Base-by-base conservation (phyloP, 2,888 invertebrate genomes). In the Epinotia bilunana region DNA sequence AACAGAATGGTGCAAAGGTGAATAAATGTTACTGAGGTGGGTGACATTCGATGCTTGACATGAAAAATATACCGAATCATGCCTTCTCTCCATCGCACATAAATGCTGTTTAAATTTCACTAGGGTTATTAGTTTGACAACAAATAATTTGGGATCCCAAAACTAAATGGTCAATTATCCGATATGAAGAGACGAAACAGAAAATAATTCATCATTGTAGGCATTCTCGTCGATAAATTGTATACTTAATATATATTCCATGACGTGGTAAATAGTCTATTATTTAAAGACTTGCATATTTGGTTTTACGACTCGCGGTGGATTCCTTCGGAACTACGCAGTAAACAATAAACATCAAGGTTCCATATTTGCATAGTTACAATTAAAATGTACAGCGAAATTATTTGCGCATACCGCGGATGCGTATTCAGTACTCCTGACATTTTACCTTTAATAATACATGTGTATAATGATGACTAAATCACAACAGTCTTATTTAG, bases 331-430 rank as follows among this genome's bases (percentile, higher is more conserved):
- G 5, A 70, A 60, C 63, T 64, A 49, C 70, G 74, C 74, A 70
- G 58, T 74, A 49, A 74, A 62, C 12, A 53, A 53, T n/a, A 43
- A 43, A 39, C 67, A 33, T 46, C 69, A 74, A 74, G 74, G 74
- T 60, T 70, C 63, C 69, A 70, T 70, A 60, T 74, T 74, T 58
- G 70, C 69, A 70, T 74, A 63, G 70, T 46, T 64, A 74, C 62
- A 69, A 74, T 63, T 64, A 57, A 62, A 58, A 49, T 70, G 18
- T 60, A 74, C 64, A 49, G 69, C 62, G 18, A 28, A 73, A 68
- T 68, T 49, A n/a, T 65, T 76, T 20, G 33, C 68, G 82, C 82
- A 81, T 80, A 80, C 79, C 82, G 84, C 86, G 86, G 87, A 87
- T 86, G 84, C 83, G 80, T 67, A 81, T 84, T 85, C 83, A 84